Base-by-base conservation (phyloP, 2,113 vertebrate species). In the Scartelaos histophorus region DNA sequence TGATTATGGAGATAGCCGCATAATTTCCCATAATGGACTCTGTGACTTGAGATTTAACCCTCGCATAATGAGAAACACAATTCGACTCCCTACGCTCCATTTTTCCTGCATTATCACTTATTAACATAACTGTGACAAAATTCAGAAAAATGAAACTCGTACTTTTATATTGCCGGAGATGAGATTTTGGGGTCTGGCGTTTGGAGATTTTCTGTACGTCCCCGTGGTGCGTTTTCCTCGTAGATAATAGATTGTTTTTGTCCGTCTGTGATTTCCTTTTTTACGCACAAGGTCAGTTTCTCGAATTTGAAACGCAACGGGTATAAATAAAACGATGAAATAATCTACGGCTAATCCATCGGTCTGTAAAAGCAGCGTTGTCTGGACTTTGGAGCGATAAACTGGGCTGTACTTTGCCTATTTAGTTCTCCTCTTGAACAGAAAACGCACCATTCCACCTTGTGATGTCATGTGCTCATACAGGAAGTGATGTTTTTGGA, bases 1-100 rank as follows among this genome's bases (percentile, higher is more conserved):
- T 87, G 83, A 90, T 85, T 87, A 82, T 81, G 75, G 78, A 84
- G 75, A 82, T 85, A 73, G 73, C 29, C 13, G 25, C 74, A 74
- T 82, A 68, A 85, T 88, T 89, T 89, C 56, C 80, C 82, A 79
- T 85, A 84, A 87, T 89, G 79, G 83, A 81, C 75, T 85, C 70
- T 77, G 71, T 76, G 75, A 85, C 85, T 86, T 22, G 1, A 82
- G 75, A 78, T 86, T 86, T 85, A 87, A 87, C 85, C 82, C 76
- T 65, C 34, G 22, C 43, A 75, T 78, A 80, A 81, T 85, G 84
- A 83, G 71, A 84, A 73, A 71, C 35, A 71, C 81, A 81, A 67
- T 82, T 46, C 47, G 19, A 61, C 22, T 74, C 51, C 58, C 12
- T 1, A 45, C 45, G 51, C 11, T 71, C 47, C 29, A 25, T 24